phyloP scores from a whole-genome alignment of 2,797 vertebrate genomes.

The Pygocentrus nattereri region DNA sequence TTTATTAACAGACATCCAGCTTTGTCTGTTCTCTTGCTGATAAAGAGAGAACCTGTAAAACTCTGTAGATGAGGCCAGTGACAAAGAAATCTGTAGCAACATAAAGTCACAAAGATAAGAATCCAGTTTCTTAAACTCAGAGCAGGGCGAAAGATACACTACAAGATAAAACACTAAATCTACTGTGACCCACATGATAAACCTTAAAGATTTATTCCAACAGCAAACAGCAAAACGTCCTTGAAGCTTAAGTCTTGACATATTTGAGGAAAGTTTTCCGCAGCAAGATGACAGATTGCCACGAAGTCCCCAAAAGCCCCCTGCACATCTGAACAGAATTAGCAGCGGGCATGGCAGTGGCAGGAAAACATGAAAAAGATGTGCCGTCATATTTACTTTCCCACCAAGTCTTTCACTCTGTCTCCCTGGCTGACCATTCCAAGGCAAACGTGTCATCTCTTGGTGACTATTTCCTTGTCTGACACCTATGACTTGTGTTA shows the following conservation, averaged over 20 bases:
- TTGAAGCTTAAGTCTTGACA: constrained; percentile 28
- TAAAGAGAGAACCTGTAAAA: neutral
- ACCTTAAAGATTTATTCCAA: constrained; percentile 38
- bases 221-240: constrained; percentile 25
- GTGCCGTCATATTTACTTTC: constrained; percentile 60
- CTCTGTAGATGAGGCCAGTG: neutral
- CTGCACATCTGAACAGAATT: constrained; percentile 73
- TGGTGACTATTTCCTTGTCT: constrained; percentile 53
- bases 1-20: too few species aligned
- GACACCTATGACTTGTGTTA: constrained; percentile 60
- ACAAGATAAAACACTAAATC: constrained; percentile 30
- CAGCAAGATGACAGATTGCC: constrained; percentile 53
- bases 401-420: constrained; percentile 8
- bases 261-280: constrained; percentile 35
- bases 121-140: neutral
- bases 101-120: neutral
- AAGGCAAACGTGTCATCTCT: constrained; percentile 64
- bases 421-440: constrained; percentile 19
- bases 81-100: neutral
- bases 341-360: constrained; percentile 68
- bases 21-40: too few species aligned
- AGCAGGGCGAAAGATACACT: neutral
- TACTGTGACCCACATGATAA: constrained; percentile 26
- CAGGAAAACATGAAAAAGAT: constrained; percentile 70
- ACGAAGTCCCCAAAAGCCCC: constrained; percentile 59